These are phyloP conservation scores for Metacarcinus magister DNA, from an alignment of 2,888 invertebrate genomes.

Conservation along the genomic window DNA sequence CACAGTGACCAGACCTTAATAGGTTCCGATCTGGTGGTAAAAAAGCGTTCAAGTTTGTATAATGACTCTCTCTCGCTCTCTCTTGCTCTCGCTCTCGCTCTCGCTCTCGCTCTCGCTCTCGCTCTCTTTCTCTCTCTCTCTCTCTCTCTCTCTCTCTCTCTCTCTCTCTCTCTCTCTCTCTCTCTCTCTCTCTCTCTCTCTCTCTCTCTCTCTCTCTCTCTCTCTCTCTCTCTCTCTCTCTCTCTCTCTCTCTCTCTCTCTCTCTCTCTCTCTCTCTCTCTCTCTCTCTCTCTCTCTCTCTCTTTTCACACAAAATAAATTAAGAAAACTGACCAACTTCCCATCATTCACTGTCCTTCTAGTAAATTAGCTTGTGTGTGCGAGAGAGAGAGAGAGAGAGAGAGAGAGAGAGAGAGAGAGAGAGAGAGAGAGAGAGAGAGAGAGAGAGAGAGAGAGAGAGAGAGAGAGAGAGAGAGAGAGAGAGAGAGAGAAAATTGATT, in stretches of 20 bases:
- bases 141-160: no score
- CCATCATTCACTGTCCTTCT: no score
- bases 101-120: no score
- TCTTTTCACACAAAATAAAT: background rate
- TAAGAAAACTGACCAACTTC: no score
- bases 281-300: background rate
- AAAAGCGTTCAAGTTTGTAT: no score
- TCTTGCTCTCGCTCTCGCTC: no score
- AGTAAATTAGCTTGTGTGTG: background rate
- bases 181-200: no score
- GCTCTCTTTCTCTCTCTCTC: no score
- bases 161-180: no score
- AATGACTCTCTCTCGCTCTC: no score
- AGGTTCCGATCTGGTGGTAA: no score
- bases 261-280: background rate
- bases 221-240: conserved; percentile 2
- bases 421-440: conserved; percentile 26
- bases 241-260: conserved; percentile 2
- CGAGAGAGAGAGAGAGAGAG: background rate
- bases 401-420: conserved; percentile 26
- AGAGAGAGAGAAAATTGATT: background rate
- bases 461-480: conserved; percentile 18
- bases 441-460: conserved; percentile 26
- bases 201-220: background rate
- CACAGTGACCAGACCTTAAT: no score